Percentiles rank a stretch among this genome's conserved stretches.
These are phyloP conservation scores for Chromoteleia sp. DNA, from an alignment of 2,888 invertebrate species.

Conservation along the genomic window DNA sequence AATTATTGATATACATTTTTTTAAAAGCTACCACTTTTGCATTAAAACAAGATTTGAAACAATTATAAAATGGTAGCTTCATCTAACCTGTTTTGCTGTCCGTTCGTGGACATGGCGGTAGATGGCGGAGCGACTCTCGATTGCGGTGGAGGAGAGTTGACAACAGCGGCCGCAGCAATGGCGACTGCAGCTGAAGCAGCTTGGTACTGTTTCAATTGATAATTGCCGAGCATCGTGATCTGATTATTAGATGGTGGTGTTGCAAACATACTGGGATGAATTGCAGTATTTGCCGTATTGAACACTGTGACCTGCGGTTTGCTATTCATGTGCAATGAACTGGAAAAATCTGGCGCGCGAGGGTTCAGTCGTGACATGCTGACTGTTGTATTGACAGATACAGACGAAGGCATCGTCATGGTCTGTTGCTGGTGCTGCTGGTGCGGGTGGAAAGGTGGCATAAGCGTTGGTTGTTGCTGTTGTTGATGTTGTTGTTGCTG, in stretches of 20 bases:
- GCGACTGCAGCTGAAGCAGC: constrained; percentile 48
- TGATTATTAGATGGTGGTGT: constrained; percentile 79
- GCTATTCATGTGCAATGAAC: constrained; percentile 84
- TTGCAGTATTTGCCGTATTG: constrained; percentile 69
- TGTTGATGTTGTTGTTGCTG: constrained; percentile 19
- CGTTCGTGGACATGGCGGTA: constrained; percentile 77
- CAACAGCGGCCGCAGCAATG: constrained; percentile 66
- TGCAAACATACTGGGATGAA: constrained; percentile 82
- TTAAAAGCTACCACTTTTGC: too few species aligned
- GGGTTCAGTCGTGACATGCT: constrained; percentile 91
- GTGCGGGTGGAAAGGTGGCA: constrained; percentile 75
- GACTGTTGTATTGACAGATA: constrained; percentile 85
- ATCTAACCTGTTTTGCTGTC: constrained; percentile 71
- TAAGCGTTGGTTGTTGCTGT: constrained; percentile 71
- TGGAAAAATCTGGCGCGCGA: constrained; percentile 91
- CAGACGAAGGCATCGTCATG: constrained; percentile 78
- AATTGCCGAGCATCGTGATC: constrained; percentile 80
- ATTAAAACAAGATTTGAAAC: too few species aligned
- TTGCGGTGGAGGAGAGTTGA: constrained; percentile 46
- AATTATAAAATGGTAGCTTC: too few species aligned
- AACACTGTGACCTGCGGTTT: constrained; percentile 82
- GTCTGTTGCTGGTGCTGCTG: constrained; percentile 74
- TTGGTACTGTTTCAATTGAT: constrained; percentile 81
- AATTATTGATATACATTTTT: too few species aligned
- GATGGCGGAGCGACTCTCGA: constrained; percentile 75